Conservation (phyloP, 2,888 invertebrate genomes). For the Dichetophora obliterata region DNA sequence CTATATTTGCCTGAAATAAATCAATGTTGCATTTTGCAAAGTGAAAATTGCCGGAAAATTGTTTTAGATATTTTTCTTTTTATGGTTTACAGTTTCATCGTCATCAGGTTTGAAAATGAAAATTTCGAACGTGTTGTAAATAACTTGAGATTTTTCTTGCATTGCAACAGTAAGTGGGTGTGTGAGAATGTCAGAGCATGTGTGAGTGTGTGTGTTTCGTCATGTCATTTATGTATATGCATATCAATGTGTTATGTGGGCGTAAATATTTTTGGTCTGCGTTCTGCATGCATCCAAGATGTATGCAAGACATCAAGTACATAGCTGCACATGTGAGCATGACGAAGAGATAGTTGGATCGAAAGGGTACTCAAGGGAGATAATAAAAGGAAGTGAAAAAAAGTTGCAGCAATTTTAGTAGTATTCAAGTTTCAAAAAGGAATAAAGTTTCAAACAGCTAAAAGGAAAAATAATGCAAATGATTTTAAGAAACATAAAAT, state of each 20-base stretch:
- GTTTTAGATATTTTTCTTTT: constrained; percentile 12
- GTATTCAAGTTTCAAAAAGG: background rate
- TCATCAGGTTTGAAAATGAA: constrained; percentile 14
- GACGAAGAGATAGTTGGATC: background rate
- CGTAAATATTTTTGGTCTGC: background rate
- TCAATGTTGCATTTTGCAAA: constrained; percentile 21
- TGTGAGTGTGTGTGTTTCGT: background rate
- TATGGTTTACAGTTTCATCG: constrained; percentile 23
- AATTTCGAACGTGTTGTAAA: constrained; percentile 19
- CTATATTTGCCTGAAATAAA: constrained; percentile 25
- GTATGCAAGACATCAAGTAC: constrained; percentile 25
- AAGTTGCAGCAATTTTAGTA: background rate
- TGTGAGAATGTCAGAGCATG: background rate
- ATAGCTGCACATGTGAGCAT: constrained; percentile 9
- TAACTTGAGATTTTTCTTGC: background rate
- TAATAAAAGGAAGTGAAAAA: background rate
- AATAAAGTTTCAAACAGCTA: background rate
- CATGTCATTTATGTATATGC: background rate
- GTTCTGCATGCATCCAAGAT: constrained; percentile 1
- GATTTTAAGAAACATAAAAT: background rate
- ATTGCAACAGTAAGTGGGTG: background rate
- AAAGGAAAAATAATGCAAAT: constrained; percentile 6
- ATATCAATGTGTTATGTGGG: background rate
- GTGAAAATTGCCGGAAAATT: constrained; percentile 31
- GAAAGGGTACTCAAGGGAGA: background rate